Evolutionary conservation across 1,140 invertebrate genomes (phyloP).

Genomic region (Polyergus mexicanus): DNA sequence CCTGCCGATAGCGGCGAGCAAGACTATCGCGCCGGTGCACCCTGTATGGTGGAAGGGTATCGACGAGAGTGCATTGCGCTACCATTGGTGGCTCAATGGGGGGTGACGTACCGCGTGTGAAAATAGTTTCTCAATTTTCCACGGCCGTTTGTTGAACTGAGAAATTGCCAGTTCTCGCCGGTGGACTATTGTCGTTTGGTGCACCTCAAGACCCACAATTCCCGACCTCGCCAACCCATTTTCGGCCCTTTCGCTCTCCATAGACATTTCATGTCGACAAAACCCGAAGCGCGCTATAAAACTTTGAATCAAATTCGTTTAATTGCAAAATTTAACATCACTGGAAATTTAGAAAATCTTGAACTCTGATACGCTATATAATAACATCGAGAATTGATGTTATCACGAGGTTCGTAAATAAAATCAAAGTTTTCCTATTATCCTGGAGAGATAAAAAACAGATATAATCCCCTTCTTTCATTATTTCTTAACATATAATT

Average conservation of each 20-base stretch:
- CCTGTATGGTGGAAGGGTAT: conserved; percentile 42
- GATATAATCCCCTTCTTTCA: too few species aligned
- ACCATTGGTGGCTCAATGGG: conserved; percentile 52
- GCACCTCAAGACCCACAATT: conserved; percentile 64
- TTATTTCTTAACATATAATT: conserved; percentile 1
- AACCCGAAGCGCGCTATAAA: not conserved
- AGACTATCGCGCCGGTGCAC: conserved; percentile 43
- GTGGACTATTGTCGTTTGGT: conserved; percentile 67
- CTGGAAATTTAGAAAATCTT: not conserved
- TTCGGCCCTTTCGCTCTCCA: conserved; percentile 29
- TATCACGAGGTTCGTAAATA: not conserved
- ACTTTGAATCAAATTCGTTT: not conserved
- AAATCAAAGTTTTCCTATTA: not conserved
- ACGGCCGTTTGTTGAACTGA: conserved; percentile 71
- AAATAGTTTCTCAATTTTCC: conserved; percentile 82
- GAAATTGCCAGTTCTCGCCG: conserved; percentile 75
- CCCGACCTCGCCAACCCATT: conserved; percentile 66
- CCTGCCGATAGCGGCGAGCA: conserved; percentile 8
- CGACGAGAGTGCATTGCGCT: conserved; percentile 63
- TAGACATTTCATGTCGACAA: not conserved
- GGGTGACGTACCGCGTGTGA: conserved; percentile 71
- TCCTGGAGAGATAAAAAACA: not conserved
- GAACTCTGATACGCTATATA: not conserved
- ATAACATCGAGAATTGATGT: not conserved
- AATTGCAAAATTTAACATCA: not conserved